Percentiles rank a stretch among this genome's conserved stretches.
These are phyloP conservation scores for Glossophaga mutica DNA, from an alignment of 2,797 vertebrate species.

Conservation along the genomic window DNA sequence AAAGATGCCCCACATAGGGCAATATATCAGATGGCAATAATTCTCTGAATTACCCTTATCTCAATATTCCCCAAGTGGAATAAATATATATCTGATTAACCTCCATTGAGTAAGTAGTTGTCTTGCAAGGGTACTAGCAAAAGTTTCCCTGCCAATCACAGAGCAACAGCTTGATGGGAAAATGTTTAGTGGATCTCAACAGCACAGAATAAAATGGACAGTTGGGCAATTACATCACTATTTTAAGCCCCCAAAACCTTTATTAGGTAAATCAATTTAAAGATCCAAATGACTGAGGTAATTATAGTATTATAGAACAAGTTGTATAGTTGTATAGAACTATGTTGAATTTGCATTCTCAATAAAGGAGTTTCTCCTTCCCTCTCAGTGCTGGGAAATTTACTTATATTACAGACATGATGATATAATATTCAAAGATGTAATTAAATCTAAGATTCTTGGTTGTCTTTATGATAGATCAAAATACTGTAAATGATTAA, in stretches of 20 bases:
- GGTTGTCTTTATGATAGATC: not conserved
- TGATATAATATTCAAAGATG: constrained; percentile 6
- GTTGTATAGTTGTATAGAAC: not conserved
- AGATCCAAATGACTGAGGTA: not conserved
- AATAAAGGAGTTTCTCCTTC: constrained; percentile 11
- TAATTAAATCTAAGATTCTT: not conserved
- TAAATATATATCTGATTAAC: not conserved
- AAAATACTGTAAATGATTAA: not conserved
- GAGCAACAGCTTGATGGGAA: constrained; percentile 1
- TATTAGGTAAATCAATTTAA: constrained; percentile 27
- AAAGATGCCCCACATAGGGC: constrained; percentile 56
- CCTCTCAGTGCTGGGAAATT: constrained; percentile 6
- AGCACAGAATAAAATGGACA: not conserved
- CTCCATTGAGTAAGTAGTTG: not conserved
- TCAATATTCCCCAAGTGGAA: not conserved
- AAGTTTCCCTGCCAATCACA: constrained; percentile 8
- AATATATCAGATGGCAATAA: constrained; percentile 44
- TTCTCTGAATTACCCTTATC: constrained; percentile 21
- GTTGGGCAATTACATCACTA: not conserved
- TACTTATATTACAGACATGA: not conserved
- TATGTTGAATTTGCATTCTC: not conserved
- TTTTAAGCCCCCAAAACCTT: not conserved
- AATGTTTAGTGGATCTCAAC: not conserved
- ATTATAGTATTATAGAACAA: not conserved
- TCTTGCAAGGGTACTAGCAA: not conserved